Evolutionary conservation across 2,888 invertebrate genomes (phyloP), one percentile per base, ranked within the genome.

Genomic region (Nebria salina): DNA sequence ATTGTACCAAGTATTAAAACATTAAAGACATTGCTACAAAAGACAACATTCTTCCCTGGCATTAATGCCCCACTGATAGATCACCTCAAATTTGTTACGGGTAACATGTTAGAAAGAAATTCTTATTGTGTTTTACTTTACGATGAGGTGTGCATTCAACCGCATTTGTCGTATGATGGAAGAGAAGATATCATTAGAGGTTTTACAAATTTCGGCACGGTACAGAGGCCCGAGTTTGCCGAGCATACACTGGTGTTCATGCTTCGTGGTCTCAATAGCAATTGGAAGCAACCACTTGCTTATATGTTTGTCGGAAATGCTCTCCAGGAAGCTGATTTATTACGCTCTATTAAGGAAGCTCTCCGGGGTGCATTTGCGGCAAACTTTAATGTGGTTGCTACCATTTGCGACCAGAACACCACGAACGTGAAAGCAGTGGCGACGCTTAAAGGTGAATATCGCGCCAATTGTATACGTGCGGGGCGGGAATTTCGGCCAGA

Each of bases 221-320:
- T 41, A 68, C 68, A 15, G 26, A 76, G 20, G 1, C 20, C 20
- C 20, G 20, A 20, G 20, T 20, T 20, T 20, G 20, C 20, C 20
- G 20, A 20, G 41, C 76, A 76, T 76, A 41, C 68, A n/a, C 26
- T 76, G 42, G 76, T 76, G 13, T 76, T 76, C 5, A 76, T 68
- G 68, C 76, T 76, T 66, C 76, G 76, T 66, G 76, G 76, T 9
- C 66, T 76, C 8, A 41, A 42, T 76, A 42, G n/a, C 26, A 25
- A 42, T 2, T 76, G 76, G 42, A 76, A 65, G 75, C 25, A 65
- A 20, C 65, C 75, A 1, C 26, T 26, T 20, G 65, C 75, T 20
- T 75, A 65, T 26, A 75, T 75, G 75, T 75, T 75, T 75, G 75
- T 75, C 2, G 25, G 65, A n/a, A 25, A 20, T 64, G 13, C 65